phyloP scores from a whole-genome alignment of 2,888 invertebrate genomes.

The Orthosia cruda region DNA sequence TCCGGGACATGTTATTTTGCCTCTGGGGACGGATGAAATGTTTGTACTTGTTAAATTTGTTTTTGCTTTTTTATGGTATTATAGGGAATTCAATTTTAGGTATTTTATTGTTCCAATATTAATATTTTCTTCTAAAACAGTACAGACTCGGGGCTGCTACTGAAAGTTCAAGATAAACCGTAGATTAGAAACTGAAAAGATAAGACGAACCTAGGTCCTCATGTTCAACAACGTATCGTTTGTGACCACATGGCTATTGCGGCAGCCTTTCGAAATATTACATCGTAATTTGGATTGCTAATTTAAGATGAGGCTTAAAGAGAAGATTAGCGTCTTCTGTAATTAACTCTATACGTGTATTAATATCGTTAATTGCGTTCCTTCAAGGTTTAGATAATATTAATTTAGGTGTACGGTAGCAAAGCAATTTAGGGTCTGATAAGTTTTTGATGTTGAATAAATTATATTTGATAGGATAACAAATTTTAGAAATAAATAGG shows the following conservation, averaged over 20 bases:
- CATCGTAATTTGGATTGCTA: not conserved
- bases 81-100: constrained; percentile 10
- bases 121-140: not conserved
- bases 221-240: too few relatives aligned
- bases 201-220: too few relatives aligned
- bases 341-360: not conserved
- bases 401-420: not conserved
- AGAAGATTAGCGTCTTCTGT: not conserved
- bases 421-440: not conserved
- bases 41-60: constrained; percentile 26
- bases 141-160: too few relatives aligned
- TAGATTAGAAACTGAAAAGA: too few relatives aligned
- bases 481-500: too few relatives aligned
- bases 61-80: constrained; percentile 21
- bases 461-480: too few relatives aligned
- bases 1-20: constrained; percentile 31
- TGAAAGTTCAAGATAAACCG: too few relatives aligned
- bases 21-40: constrained; percentile 36
- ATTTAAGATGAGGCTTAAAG: not conserved
- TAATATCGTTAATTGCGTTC: not conserved
- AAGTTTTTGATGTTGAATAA: not conserved
- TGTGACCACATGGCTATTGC: too few relatives aligned
- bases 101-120: not conserved
- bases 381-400: not conserved
- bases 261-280: not conserved